Base-by-base conservation (phyloP, 2,113 vertebrate species). In the Corythoichthys intestinalis region DNA sequence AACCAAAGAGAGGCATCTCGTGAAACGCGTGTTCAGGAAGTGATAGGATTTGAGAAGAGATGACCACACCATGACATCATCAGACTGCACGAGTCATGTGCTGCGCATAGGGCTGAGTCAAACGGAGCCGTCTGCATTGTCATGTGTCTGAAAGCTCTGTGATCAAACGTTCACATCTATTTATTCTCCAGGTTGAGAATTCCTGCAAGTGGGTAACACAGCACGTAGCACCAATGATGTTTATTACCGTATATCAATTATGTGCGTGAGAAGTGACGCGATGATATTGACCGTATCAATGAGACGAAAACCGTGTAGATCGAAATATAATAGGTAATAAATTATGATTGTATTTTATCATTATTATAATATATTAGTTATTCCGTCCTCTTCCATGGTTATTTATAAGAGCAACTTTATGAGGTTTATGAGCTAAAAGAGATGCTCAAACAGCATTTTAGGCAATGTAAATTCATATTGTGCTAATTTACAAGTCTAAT, bases 1-100 rank as follows among this genome's bases (percentile, higher is more conserved):
- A 62, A 5, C 39, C 41, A 20, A 20, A 28, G 60, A 20, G 28
- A 28, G n/a, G n/a, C 10, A 62, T 46, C 39, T 28, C 13, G 12
- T 6, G 60, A 14, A 14, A 44, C 17, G 47, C 28, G 56, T 14
- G 13, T 37, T 14, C 5, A 37, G 54, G 54, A 57, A 57, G 48
- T 12, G 65, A 69, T 65, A 73, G 82, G 70, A 81, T 80, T 71
- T 65, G 60, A 49, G 69, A 46, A 47, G 46, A 38, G 59, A 64
- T 64, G 66, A 86, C 72, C 57, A 3, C 63, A 76, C 15, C 2
- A 53, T 81, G 79, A 83, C 73, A 76, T 82, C 81, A 85, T 66
- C 53, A 0, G 54, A 62, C 63, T 70, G 66, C 14, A 58, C 4
- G 7, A 68, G 74, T 79, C 79, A 84, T 71, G 72, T 10, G 74